Conservation (phyloP, 2,888 invertebrate genomes). For the Ephialtes manifestator region DNA sequence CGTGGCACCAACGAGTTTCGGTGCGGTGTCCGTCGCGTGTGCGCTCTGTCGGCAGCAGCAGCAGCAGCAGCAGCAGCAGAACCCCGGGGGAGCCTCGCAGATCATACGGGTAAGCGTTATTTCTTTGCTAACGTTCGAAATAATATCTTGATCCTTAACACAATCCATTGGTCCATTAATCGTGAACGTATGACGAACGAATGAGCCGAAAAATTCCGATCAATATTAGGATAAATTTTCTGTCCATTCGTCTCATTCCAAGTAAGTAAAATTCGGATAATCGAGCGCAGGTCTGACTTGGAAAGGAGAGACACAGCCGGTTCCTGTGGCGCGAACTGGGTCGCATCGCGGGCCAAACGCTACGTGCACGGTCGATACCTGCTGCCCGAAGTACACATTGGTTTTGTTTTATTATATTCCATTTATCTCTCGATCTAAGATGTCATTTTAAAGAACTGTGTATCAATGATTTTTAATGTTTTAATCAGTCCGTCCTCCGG, state of each 20-base stretch:
- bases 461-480: neutral
- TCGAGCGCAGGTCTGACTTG: neutral
- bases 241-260: constrained; percentile 10
- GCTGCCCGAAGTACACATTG: neutral
- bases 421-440: neutral
- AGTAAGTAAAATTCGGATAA: constrained; percentile 27
- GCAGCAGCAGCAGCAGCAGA: constrained; percentile 41
- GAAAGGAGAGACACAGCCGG: constrained; percentile 13
- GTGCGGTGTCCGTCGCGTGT: constrained; percentile 57
- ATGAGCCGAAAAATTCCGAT: neutral
- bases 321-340: constrained; percentile 54
- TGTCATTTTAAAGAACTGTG: neutral
- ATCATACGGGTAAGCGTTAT: constrained; percentile 58
- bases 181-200: neutral
- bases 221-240: neutral
- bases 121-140: constrained; percentile 16
- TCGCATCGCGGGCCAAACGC: constrained; percentile 34
- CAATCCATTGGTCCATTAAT: constrained; percentile 24
- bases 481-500: constrained; percentile 11
- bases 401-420: neutral
- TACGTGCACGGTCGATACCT: constrained; percentile 51
- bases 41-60: constrained; percentile 60
- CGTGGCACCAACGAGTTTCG: constrained; percentile 34
- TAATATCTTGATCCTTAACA: constrained; percentile 18
- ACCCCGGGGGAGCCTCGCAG: constrained; percentile 51